Evolutionary conservation across 1,140 invertebrate species (phyloP).

Genomic region (Leptinotarsa lineolata): DNA sequence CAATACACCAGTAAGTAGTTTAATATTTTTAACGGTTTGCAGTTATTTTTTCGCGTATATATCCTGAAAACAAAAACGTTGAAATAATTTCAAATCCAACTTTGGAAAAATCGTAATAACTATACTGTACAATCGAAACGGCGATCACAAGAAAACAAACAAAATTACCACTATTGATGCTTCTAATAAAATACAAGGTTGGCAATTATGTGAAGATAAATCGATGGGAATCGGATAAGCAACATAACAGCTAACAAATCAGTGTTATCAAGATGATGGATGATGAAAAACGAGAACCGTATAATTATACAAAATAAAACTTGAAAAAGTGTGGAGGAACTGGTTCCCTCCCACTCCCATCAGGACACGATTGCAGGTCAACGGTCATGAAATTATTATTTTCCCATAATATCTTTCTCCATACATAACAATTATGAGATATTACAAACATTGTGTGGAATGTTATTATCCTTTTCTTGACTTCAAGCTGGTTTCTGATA

Average conservation of each 20-base stretch:
- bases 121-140: constrained; percentile 12
- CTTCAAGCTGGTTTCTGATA: constrained; percentile 19
- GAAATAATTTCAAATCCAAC: background rate
- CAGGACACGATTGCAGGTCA: constrained; percentile 47
- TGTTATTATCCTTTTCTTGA: constrained; percentile 42
- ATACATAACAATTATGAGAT: constrained; percentile 47
- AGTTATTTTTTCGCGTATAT: too few species aligned
- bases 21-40: too few species aligned
- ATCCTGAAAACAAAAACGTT: too few species aligned
- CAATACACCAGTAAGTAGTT: too few species aligned
- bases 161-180: constrained; percentile 29
- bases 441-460: constrained; percentile 47
- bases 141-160: constrained; percentile 23
- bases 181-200: constrained; percentile 33
- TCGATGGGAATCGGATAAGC: constrained; percentile 48
- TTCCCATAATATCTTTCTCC: constrained; percentile 48
- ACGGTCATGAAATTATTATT: constrained; percentile 52
- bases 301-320: constrained; percentile 52
- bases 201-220: constrained; percentile 42
- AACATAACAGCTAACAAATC: constrained; percentile 45
- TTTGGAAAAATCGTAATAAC: constrained; percentile 9
- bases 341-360: constrained; percentile 46
- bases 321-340: constrained; percentile 40
- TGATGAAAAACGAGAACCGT: constrained; percentile 52
- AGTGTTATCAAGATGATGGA: constrained; percentile 51